Conservation (phyloP, 1,140 invertebrate species). For the Mercenaria mercenaria region DNA sequence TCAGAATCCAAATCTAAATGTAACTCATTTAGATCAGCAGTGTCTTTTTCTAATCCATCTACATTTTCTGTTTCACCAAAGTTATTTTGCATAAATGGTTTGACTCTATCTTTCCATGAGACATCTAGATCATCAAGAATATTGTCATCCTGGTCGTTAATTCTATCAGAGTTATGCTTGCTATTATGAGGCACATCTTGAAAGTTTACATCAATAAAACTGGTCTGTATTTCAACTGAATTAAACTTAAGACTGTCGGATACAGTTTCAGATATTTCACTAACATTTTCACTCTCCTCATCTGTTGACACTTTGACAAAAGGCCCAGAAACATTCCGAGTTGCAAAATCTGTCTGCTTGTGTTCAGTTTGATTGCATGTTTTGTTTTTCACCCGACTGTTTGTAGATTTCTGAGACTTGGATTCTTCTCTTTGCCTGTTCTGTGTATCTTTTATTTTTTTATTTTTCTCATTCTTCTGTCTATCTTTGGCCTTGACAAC, state of each 20-base stretch:
- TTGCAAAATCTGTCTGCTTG: neutral
- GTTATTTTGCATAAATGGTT: conserved; percentile 27
- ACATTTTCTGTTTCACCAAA: neutral
- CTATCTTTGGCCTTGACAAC: neutral
- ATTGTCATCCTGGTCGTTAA: neutral
- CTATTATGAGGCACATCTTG: neutral
- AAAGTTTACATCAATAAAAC: conserved; percentile 11
- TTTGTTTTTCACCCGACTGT: neutral
- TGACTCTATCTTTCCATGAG: conserved; percentile 45
- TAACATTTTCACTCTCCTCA: neutral
- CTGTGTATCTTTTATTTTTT: neutral
- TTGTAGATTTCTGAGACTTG: too few relatives aligned
- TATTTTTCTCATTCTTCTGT: neutral
- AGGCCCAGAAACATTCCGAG: neutral
- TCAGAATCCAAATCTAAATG: conserved; percentile 34
- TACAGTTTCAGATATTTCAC: neutral
- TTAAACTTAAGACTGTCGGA: conserved; percentile 9
- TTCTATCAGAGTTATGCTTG: neutral
- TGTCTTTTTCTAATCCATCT: neutral
- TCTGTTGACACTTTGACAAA: neutral
- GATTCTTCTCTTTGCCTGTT: neutral
- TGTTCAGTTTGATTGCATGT: neutral
- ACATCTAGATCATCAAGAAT: conserved; percentile 33
- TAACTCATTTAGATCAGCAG: neutral
- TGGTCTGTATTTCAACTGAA: conserved; percentile 36